Evolutionary conservation across 2,888 invertebrate genomes (phyloP).

Genomic region (Lithophane semibrunnea): DNA sequence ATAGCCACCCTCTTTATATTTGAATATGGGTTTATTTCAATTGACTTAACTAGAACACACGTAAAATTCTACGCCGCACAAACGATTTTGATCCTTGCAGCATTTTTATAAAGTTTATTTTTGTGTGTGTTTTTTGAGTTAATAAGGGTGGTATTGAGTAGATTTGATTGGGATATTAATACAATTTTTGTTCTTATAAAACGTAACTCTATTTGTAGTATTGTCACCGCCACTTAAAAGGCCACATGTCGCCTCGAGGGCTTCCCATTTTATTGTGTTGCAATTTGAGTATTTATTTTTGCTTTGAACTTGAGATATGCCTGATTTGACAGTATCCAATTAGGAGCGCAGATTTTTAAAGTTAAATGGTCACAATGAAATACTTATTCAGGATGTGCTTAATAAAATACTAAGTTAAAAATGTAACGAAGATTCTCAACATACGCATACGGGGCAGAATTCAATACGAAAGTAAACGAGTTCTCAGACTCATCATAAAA

Average conservation of each 20-base stretch:
- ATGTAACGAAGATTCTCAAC: too few relatives aligned
- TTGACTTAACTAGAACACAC: conserved; percentile 78
- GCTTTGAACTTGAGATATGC: conserved; percentile 58
- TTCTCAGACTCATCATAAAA: neutral
- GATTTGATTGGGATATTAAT: conserved; percentile 78
- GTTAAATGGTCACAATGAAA: too few relatives aligned
- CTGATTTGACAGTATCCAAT: conserved; percentile 55
- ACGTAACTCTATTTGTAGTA: conserved; percentile 89
- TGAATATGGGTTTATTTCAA: conserved; percentile 89
- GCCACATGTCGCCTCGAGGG: conserved; percentile 90
- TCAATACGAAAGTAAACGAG: too few relatives aligned
- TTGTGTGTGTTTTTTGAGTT: conserved; percentile 21
- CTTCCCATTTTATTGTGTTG: conserved; percentile 83
- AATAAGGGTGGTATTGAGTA: conserved; percentile 71
- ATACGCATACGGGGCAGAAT: too few relatives aligned
- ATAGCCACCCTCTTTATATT: conserved; percentile 85
- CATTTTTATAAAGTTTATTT: conserved; percentile 24
- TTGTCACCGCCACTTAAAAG: conserved; percentile 89
- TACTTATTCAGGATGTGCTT: too few relatives aligned
- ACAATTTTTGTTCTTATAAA: conserved; percentile 85
- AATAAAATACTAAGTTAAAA: too few relatives aligned
- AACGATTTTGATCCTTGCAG: conserved; percentile 56
- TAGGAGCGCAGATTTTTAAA: conserved; percentile 5
- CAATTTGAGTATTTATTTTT: conserved; percentile 74
- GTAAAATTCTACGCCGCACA: conserved; percentile 18